Conservation (phyloP, 2,113 vertebrate genomes). For the Noctilio leporinus region DNA sequence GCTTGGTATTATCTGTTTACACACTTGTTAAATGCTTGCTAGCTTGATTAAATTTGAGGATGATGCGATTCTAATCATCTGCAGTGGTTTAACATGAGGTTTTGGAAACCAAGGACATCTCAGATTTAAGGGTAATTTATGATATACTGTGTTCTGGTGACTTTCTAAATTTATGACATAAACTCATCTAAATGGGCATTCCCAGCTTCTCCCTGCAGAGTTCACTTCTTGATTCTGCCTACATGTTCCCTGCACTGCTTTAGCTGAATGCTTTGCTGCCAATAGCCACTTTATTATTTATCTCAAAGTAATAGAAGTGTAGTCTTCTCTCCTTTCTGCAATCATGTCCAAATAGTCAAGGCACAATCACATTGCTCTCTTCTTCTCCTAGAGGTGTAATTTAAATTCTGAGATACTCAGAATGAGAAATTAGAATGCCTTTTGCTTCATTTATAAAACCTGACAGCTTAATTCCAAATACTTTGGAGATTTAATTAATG, state of each 20-base stretch:
- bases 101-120: not conserved
- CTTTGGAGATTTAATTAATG: conserved; percentile 69
- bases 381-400: conserved; percentile 44
- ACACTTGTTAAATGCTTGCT: not conserved
- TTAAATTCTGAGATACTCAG: conserved; percentile 49
- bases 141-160: not conserved
- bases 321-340: not conserved
- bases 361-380: not conserved
- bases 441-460: conserved; percentile 67
- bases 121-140: not conserved
- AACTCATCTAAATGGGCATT: not conserved
- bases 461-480: conserved; percentile 70
- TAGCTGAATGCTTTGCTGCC: not conserved
- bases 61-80: not conserved
- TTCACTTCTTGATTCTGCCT: not conserved
- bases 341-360: not conserved
- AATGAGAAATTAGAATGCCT: conserved; percentile 59
- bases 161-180: not conserved
- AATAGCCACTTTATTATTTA: not conserved
- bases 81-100: not conserved
- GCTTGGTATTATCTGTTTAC: not conserved
- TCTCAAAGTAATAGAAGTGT: not conserved
- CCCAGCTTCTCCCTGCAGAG: not conserved
- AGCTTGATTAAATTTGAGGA: not conserved
- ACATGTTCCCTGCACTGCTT: not conserved